Evolutionary conservation across 2,797 vertebrate genomes (phyloP), one percentile per base, ranked within the genome.

Genomic region (Limosa lapponica): DNA sequence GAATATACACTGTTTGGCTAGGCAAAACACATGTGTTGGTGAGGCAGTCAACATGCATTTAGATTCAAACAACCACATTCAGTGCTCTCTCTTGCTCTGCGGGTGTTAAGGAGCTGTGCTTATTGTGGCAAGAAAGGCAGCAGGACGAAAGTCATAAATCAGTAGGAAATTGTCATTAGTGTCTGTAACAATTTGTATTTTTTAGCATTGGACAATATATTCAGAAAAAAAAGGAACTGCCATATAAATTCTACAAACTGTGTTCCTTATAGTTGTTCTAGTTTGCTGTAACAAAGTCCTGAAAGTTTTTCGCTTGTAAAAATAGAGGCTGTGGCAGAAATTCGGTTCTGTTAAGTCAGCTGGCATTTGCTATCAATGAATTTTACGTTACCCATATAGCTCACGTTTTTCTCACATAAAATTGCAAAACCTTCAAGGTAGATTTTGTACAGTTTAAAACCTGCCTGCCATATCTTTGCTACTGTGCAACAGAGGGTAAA

Each of bases 131-230:
- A 84, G 83, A 81, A 92, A 92, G 39, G 30, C 79, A 93, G 58
- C 85, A 92, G 75, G 84, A 95, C 2, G 4, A 49, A 95, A 87
- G 39, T 57, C 52, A 44, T 91, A 83, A 94, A 91, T 95, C 79
- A 83, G 71, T 49, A 71, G 44, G 20, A 81, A 95, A 80, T 77
- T 70, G 44, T 67, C 82, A 91, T 90, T 86, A 95, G 52, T 57
- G 41, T 37, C 41, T 88, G 16, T 57, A 70, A 82, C 23, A 90
- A 64, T 82, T 83, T 82, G 20, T 69, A 61, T 84, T 92, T 90
- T 87, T 87, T 82, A 89, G 1, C 41, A 36, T 14, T 74, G 36
- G 22, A 49, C n/a, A 43, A 69, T 70, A 36, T 67, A 80, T 30
- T 87, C 12, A 64, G 73, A 49, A 82, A 84, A 61, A 34, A 72